phyloP scores from a whole-genome alignment of 1,140 invertebrate species.

The Musca domestica region DNA sequence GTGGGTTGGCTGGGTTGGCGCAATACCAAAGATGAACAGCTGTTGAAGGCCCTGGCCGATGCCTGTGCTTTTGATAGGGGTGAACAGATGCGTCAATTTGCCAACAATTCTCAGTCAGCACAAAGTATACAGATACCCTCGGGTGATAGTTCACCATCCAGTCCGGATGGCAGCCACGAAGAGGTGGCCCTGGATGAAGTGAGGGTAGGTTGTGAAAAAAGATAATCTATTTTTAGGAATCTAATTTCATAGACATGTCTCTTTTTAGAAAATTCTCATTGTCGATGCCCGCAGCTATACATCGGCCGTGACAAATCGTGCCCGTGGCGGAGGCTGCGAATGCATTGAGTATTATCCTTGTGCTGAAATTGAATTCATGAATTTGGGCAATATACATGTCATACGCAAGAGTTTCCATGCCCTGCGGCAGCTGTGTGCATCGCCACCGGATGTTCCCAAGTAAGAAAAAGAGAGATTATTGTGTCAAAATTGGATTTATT shows the following conservation, averaged over 20 bases:
- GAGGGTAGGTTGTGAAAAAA: constrained; percentile 32
- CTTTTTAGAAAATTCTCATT: constrained; percentile 83
- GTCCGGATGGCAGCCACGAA: constrained; percentile 46
- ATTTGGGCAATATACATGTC: constrained; percentile 93
- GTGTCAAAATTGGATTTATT: neutral
- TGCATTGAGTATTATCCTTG: constrained; percentile 92
- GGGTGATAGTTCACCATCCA: constrained; percentile 43
- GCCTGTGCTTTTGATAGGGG: constrained; percentile 76
- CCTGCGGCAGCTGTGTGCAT: constrained; percentile 71
- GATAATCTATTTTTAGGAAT: too few species aligned
- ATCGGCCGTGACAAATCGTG: constrained; percentile 91
- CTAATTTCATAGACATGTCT: too few species aligned
- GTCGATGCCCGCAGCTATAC: constrained; percentile 94
- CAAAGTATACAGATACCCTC: constrained; percentile 34
- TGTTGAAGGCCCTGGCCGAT: constrained; percentile 78
- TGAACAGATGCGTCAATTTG: constrained; percentile 35
- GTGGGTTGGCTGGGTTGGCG: constrained; percentile 93
- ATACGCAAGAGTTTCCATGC: constrained; percentile 85
- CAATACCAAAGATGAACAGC: constrained; percentile 81
- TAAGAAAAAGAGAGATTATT: constrained; percentile 52
- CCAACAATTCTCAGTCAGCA: constrained; percentile 24
- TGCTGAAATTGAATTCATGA: constrained; percentile 96
- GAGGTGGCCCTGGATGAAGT: constrained; percentile 48
- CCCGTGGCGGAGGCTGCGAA: constrained; percentile 93
- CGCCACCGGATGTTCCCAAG: constrained; percentile 75